Percentiles rank a stretch among this genome's conserved stretches.
These are phyloP conservation scores for Oncorhynchus keta DNA, from an alignment of 2,113 vertebrate genomes.

Conservation along the genomic window DNA sequence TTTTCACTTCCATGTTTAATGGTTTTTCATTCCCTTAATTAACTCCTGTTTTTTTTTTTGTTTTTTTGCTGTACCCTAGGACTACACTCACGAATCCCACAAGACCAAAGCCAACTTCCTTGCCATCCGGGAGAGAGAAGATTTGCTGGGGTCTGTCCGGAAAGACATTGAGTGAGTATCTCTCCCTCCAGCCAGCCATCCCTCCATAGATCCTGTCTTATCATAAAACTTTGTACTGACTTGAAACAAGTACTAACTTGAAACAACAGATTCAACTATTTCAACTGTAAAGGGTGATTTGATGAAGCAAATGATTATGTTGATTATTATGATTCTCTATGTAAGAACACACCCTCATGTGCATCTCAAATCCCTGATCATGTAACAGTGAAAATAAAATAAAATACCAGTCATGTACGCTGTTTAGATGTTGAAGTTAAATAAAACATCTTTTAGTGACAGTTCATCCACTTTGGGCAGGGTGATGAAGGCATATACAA, in stretches of 20 bases:
- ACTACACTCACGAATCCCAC: conserved; percentile 97
- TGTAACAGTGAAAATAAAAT: no score
- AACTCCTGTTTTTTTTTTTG: neutral
- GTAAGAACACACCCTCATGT: no score
- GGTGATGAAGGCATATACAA: no score
- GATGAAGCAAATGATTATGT: neutral
- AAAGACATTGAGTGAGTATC: conserved; percentile 97
- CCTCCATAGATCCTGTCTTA: neutral
- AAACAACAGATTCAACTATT: no score
- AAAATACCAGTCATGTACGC: no score
- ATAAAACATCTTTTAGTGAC: no score
- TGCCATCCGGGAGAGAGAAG: conserved; percentile 92
- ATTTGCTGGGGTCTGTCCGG: conserved; percentile 92
- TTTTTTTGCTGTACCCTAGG: conserved; percentile 73
- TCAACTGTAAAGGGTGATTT: neutral
- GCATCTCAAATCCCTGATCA: no score
- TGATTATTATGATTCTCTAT: no score
- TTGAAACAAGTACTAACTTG: no score
- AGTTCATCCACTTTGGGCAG: no score
- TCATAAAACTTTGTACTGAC: no score
- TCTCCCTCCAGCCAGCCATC: neutral
- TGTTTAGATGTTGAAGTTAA: no score
- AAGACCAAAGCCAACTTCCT: conserved; percentile 98
- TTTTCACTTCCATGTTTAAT: neutral
- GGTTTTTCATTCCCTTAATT: neutral